Conservation (phyloP, 2,888 invertebrate species). For the Dione juno region DNA sequence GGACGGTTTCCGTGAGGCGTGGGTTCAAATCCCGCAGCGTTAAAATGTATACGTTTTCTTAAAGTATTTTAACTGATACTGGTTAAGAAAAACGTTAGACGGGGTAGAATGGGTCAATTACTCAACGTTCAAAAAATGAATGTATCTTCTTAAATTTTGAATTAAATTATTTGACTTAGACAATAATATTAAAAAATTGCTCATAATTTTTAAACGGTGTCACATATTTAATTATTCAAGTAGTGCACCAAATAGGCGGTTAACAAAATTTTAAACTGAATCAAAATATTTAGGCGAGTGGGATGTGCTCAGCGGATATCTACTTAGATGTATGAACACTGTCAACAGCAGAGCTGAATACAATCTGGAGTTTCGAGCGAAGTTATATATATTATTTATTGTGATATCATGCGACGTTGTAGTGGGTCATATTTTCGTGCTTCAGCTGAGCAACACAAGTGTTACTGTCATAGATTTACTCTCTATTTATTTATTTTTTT, state of each 20-base stretch:
- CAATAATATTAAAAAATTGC: too few relatives aligned
- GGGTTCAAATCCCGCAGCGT: too few relatives aligned
- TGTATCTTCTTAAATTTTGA: too few relatives aligned
- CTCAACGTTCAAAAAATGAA: too few relatives aligned
- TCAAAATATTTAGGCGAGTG: slow-evolving; percentile 19
- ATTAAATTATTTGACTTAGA: too few relatives aligned
- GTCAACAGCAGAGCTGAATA: slow-evolving; percentile 44
- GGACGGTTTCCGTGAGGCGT: too few relatives aligned
- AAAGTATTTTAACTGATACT: too few relatives aligned
- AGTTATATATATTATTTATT: slow-evolving; percentile 42
- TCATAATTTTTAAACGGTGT: too few relatives aligned
- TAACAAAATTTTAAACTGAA: neutral
- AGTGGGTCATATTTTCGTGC: slow-evolving; percentile 41
- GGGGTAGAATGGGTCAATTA: too few relatives aligned
- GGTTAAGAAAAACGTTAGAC: too few relatives aligned
- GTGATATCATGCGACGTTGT: slow-evolving; percentile 30
- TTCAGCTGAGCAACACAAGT: slow-evolving; percentile 31
- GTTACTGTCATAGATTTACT: slow-evolving; percentile 34
- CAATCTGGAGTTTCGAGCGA: slow-evolving; percentile 39
- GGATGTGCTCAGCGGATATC: slow-evolving; percentile 35
- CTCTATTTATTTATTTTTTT: neutral
- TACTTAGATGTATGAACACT: slow-evolving; percentile 43
- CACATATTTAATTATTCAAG: too few relatives aligned
- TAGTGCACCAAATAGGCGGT: neutral
- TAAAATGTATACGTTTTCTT: too few relatives aligned